A percentile compares a stretch with the other conserved stretches of the same genome.
These are phyloP conservation scores for Corythaeola cristata DNA, from an alignment of 2,113 vertebrate genomes.

Conservation along the genomic window DNA sequence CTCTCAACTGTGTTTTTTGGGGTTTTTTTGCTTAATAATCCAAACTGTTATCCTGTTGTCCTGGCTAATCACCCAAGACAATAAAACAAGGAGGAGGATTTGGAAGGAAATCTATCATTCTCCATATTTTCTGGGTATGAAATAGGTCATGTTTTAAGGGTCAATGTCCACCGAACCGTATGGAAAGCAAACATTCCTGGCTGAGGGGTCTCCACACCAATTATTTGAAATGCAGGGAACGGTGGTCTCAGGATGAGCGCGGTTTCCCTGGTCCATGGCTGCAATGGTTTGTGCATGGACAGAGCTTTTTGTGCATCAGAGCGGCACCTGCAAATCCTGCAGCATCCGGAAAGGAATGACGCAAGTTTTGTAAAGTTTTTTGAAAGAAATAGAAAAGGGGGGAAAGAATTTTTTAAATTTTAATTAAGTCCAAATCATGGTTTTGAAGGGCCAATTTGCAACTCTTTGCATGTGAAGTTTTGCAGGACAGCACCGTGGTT, in stretches of 20 bases:
- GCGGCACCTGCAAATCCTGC: not conserved
- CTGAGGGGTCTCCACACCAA: not conserved
- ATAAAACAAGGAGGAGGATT: not conserved
- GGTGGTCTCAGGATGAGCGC: not conserved
- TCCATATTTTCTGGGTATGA: not conserved
- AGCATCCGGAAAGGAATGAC: not conserved
- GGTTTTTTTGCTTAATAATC: not conserved
- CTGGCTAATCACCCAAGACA: not conserved
- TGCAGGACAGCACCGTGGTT: not conserved
- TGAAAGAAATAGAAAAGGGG: fast-evolving
- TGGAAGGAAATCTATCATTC: not conserved
- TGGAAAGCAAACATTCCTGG: not conserved
- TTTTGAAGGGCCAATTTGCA: not conserved
- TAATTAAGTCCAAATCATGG: not conserved
- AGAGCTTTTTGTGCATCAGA: not conserved
- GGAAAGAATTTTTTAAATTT: fast-evolving
- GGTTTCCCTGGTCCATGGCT: not conserved
- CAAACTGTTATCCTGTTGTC: not conserved
- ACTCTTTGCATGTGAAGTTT: not conserved
- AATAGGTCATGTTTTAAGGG: not conserved
- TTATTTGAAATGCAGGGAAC: not conserved
- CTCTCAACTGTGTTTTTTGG: not conserved
- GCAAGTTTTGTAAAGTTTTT: not conserved
- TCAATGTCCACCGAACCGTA: not conserved
- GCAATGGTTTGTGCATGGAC: not conserved